Conservation (phyloP, 2,113 vertebrate species). For the Dromiciops gliroides region DNA sequence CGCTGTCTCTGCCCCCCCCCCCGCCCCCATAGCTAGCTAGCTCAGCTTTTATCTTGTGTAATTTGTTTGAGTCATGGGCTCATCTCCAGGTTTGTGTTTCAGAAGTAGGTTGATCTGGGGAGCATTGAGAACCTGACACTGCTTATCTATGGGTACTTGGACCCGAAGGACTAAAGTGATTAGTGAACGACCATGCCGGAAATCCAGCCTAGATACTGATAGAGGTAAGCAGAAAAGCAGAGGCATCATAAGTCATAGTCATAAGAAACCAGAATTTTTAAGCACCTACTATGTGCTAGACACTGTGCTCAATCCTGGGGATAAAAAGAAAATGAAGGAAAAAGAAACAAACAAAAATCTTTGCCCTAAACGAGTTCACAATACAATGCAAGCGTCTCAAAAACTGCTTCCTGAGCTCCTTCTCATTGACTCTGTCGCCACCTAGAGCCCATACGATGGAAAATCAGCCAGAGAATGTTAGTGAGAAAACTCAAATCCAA, state of each 20-base stretch:
- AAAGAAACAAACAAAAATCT: neutral
- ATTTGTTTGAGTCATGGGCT: neutral
- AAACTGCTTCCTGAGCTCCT: neutral
- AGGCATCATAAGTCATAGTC: neutral
- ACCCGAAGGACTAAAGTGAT: neutral
- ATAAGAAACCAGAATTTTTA: neutral
- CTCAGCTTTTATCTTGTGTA: too few relatives aligned
- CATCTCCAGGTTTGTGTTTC: neutral
- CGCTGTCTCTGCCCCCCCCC: neutral
- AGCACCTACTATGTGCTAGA: neutral
- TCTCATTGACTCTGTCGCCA: neutral
- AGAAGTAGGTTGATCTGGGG: neutral
- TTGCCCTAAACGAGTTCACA: neutral
- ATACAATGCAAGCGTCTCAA: neutral
- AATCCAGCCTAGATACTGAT: neutral
- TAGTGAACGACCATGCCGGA: neutral
- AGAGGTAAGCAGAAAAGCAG: neutral
- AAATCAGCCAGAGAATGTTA: neutral
- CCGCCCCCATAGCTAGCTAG: too few relatives aligned
- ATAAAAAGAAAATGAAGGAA: neutral
- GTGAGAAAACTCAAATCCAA: neutral
- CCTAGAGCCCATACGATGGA: neutral
- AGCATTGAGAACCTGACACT: neutral
- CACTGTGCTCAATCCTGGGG: neutral
- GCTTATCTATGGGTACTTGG: neutral